Conservation (phyloP, 2,113 vertebrate species). For the Arenaria interpres region DNA sequence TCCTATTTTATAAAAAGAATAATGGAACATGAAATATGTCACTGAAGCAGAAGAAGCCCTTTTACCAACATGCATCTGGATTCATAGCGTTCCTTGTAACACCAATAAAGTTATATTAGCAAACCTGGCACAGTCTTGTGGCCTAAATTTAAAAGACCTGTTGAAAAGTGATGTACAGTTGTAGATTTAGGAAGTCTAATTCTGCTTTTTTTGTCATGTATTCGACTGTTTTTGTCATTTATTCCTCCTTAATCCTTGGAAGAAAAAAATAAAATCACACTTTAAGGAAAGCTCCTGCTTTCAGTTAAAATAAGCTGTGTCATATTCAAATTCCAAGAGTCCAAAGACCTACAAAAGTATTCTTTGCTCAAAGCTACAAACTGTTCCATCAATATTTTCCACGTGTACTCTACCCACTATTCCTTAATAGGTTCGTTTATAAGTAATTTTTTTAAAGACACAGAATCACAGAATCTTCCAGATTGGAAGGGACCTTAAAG, state of each 20-base stretch:
- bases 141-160: not conserved
- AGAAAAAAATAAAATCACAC: not conserved
- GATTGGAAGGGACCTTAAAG: no score
- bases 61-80: not conserved
- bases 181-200: not conserved
- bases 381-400: not conserved
- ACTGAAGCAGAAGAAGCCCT: not conserved
- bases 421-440: not conserved
- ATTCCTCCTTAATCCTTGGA: not conserved
- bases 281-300: not conserved
- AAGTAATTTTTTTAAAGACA: not conserved
- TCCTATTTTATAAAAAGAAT: not conserved
- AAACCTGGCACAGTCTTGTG: not conserved
- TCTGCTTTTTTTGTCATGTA: not conserved
- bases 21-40: not conserved
- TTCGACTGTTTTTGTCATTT: not conserved
- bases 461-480: no score
- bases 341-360: not conserved
- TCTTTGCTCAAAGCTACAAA: not conserved
- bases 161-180: not conserved
- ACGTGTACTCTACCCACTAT: not conserved
- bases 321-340: not conserved
- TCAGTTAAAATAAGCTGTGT: not conserved
- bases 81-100: not conserved
- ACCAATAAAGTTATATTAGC: not conserved